A percentile compares a stretch with the other conserved stretches of the same genome.
Evolutionary conservation across 2,888 invertebrate genomes (phyloP).

Genomic region (Pollenia labialis): DNA sequence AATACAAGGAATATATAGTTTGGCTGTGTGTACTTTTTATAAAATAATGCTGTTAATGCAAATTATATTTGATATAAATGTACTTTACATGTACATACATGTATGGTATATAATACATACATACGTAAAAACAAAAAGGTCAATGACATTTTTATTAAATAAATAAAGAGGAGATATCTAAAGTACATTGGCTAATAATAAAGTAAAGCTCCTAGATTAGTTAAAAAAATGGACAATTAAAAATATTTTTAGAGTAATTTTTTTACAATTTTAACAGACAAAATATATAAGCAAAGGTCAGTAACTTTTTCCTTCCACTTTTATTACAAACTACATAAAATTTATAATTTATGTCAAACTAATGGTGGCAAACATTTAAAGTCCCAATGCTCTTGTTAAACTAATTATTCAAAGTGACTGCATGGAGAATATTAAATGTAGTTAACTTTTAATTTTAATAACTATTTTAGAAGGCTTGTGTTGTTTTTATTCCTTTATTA

Average conservation of each 20-base stretch:
- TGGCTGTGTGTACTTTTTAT: constrained; percentile 47
- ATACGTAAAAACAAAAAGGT: constrained; percentile 39
- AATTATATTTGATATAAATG: constrained; percentile 71
- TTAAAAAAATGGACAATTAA: too few species aligned
- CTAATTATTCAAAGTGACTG: constrained; percentile 8
- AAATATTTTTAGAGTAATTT: too few species aligned
- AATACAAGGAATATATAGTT: background rate
- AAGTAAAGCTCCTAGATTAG: too few species aligned
- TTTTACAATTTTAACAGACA: too few species aligned
- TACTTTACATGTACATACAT: constrained; percentile 16
- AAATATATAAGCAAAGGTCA: background rate
- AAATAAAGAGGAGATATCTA: constrained; percentile 34
- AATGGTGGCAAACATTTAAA: constrained; percentile 16
- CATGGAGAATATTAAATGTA: background rate
- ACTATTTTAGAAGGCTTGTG: too few species aligned
- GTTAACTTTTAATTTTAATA: too few species aligned
- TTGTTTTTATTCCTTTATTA: too few species aligned
- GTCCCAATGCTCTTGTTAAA: constrained; percentile 35
- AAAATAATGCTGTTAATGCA: constrained; percentile 63
- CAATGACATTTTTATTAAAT: constrained; percentile 55
- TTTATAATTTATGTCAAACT: constrained; percentile 9
- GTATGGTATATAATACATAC: background rate
- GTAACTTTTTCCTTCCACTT: background rate
- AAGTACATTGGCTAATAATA: background rate
- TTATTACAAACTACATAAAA: background rate